Evolutionary conservation across 2,113 vertebrate species (phyloP).

Genomic region (Cottus gobio): DNA sequence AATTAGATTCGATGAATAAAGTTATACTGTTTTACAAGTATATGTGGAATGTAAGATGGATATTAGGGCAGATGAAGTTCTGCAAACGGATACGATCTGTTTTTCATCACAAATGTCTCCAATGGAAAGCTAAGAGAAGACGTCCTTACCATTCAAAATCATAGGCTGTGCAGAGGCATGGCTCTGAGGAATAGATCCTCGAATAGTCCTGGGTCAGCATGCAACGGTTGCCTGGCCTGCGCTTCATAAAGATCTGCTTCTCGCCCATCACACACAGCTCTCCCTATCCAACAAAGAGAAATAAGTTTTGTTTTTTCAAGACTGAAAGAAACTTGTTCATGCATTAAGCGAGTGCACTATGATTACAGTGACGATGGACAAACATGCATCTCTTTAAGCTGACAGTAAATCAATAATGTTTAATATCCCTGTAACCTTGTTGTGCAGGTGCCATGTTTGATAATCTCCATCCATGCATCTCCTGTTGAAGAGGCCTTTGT

Average conservation of each 20-base stretch:
- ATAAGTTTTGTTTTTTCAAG: neutral
- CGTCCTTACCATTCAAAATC: conserved; percentile 93
- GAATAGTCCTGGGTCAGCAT: conserved; percentile 88
- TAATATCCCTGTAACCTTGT: conserved; percentile 86
- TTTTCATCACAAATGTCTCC: conserved; percentile 46
- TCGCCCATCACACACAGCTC: conserved; percentile 97
- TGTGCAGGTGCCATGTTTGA: conserved; percentile 93
- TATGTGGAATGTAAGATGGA: conserved; percentile 34
- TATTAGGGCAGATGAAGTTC: conserved; percentile 50
- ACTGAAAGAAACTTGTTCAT: conserved; percentile 2
- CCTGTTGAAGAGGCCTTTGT: conserved; percentile 90
- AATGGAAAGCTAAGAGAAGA: conserved; percentile 29
- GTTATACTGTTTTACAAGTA: conserved; percentile 40
- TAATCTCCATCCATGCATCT: conserved; percentile 93
- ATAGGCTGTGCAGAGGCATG: conserved; percentile 90
- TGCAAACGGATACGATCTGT: conserved; percentile 46
- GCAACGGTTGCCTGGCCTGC: conserved; percentile 90
- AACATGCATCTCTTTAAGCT: conserved; percentile 22
- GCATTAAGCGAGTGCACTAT: neutral
- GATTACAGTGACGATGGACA: conserved; percentile 36
- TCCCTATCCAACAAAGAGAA: conserved; percentile 80
- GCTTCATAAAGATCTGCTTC: conserved; percentile 94
- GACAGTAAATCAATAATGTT: conserved; percentile 51
- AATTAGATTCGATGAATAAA: conserved; percentile 56
- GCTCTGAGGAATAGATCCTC: conserved; percentile 89